These are phyloP conservation scores for Ctenopoma kingsleyae DNA, from an alignment of 2,797 vertebrate species.

Conservation along the genomic window DNA sequence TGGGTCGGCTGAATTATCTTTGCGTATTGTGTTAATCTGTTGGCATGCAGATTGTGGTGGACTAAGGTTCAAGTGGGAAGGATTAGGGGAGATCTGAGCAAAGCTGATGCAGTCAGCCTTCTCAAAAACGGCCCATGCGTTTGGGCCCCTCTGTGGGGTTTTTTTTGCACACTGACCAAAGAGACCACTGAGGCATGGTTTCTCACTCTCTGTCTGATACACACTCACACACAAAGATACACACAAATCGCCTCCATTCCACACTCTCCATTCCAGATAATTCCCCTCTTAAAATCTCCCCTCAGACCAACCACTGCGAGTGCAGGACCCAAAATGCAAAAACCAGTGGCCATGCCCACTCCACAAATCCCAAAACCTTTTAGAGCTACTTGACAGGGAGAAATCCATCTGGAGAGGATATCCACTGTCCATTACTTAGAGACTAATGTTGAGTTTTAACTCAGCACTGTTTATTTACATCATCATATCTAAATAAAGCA, in stretches of 20 bases:
- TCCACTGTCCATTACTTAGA: constrained; percentile 79
- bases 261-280: constrained; percentile 77
- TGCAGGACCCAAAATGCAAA: constrained; percentile 75
- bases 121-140: constrained; percentile 69
- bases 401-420: constrained; percentile 81
- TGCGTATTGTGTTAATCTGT: constrained; percentile 85
- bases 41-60: constrained; percentile 80
- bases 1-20: constrained; percentile 81
- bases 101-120: constrained; percentile 81
- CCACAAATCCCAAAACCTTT: constrained; percentile 84
- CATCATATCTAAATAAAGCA: constrained; percentile 71
- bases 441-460: constrained; percentile 79
- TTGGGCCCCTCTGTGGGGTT: constrained; percentile 44
- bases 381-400: constrained; percentile 83
- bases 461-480: constrained; percentile 78
- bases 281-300: constrained; percentile 80
- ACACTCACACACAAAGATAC: constrained; percentile 53
- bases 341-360: constrained; percentile 73
- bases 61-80: constrained; percentile 84
- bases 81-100: constrained; percentile 84
- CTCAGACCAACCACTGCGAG: constrained; percentile 77
- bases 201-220: constrained; percentile 28
- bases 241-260: constrained; percentile 78
- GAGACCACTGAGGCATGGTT: constrained; percentile 52
- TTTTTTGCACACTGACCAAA: constrained; percentile 61